Conservation (phyloP, 2,888 invertebrate genomes). For the Lysandra bellargus region DNA sequence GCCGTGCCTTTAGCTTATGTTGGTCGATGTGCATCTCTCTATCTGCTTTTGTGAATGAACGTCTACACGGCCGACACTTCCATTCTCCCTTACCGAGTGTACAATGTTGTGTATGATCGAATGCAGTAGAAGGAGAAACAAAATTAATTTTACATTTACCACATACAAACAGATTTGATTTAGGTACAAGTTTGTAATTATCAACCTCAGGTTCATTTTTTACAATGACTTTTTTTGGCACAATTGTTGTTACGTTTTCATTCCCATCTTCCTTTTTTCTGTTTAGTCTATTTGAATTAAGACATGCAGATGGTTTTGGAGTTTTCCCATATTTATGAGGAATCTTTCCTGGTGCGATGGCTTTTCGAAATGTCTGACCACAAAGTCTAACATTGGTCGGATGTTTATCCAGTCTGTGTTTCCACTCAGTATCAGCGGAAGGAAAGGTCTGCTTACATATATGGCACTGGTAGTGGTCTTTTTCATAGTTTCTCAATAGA, state of each 20-base stretch:
- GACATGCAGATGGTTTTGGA: background rate
- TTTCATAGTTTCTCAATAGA: slow-evolving; percentile 8
- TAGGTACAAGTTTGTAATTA: slow-evolving; percentile 35
- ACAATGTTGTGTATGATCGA: slow-evolving; percentile 38
- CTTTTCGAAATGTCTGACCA: background rate
- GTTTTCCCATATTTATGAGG: background rate
- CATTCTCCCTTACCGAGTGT: slow-evolving; percentile 34
- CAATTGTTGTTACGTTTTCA: background rate
- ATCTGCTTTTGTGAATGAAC: slow-evolving; percentile 46
- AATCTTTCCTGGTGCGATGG: background rate
- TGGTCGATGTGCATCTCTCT: slow-evolving; percentile 47
- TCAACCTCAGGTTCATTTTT: background rate
- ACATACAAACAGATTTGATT: slow-evolving; percentile 41
- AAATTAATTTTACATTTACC: slow-evolving; percentile 42
- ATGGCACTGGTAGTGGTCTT: slow-evolving; percentile 34
- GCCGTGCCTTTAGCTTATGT: slow-evolving; percentile 46
- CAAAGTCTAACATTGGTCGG: background rate
- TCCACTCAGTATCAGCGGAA: slow-evolving; percentile 33
- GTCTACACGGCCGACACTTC: slow-evolving; percentile 46
- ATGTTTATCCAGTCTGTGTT: slow-evolving; percentile 37
- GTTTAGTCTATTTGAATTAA: background rate
- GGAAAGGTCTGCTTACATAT: slow-evolving; percentile 36
- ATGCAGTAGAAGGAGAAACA: slow-evolving; percentile 34
- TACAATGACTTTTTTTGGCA: background rate
- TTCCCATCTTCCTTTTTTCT: background rate